Base-by-base conservation (phyloP, 2,113 vertebrate genomes). In the Balaeniceps rex region DNA sequence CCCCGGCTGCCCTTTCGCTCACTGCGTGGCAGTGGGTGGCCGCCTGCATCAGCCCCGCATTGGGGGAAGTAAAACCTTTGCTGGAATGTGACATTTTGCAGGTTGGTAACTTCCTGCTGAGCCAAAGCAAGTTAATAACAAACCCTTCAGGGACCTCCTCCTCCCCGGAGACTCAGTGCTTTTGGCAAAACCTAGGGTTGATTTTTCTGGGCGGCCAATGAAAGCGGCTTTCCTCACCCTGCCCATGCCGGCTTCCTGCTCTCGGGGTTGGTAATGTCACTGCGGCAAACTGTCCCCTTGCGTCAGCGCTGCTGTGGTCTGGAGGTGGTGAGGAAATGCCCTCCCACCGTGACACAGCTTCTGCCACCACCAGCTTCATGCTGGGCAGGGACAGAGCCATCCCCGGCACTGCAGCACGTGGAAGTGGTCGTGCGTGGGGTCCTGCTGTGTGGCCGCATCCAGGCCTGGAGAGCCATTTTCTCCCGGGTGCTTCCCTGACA, bases 21-120 rank as follows among this genome's bases (percentile, higher is more conserved):
- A 2, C 25, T 6, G n/a, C 3, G 17, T 42, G 75, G 52, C 3
- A 3, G 38, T 5, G 13, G 44, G 40, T 2, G 1, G 36, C n/a
- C 2, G 17, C 68, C 49, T 70, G 74, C 47, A 12, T 87, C 90
- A 15, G 42, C 79, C 19, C 14, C 18, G 1, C 0, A 0, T 16
- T 24, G n/a, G 52, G 47, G 69, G 77, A 90, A 76, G 61, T 13
- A 36, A 71, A 92, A 14, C 61, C 84, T 54, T 25, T 3, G 4
- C n/a, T 3, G 1, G 84, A 90, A 34, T 64, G 54, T 91, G 93
- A 96, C 74, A 44, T 46, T 9, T 10, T 3, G 58, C 75, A 82
- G 69, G 60, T 96, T 64, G 36, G 51, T 46, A 13, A 33, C 75
- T 91, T 95, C 92, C 93, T 83, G 93, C 96, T 72, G 57, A 36